A percentile compares a stretch with the other conserved stretches of the same genome.
Evolutionary conservation across 1,140 invertebrate genomes (phyloP).

Genomic region (Nymphalis io): DNA sequence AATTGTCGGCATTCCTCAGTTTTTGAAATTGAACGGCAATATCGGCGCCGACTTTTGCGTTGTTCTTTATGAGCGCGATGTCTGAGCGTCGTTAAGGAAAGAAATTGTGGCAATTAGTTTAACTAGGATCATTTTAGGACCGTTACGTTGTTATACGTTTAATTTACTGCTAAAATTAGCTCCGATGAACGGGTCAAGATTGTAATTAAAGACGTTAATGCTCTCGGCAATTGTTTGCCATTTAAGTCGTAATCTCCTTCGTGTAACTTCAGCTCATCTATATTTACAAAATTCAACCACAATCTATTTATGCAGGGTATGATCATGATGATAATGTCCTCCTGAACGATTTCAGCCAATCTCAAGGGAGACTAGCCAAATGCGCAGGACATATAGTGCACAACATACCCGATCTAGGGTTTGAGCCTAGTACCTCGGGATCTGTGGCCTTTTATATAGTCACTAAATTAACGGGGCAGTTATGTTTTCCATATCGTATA

Average conservation of each 20-base stretch:
- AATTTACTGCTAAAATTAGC: conserved; percentile 53
- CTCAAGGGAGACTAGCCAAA: too few species aligned
- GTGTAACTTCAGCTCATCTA: not conserved
- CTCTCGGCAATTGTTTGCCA: conserved; percentile 10
- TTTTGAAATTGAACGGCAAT: conserved; percentile 87
- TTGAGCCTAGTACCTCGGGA: too few species aligned
- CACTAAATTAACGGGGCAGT: too few species aligned
- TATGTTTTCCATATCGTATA: too few species aligned
- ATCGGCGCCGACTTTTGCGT: conserved; percentile 91
- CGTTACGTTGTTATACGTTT: conserved; percentile 47
- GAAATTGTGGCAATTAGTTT: conserved; percentile 63
- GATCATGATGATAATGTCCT: too few species aligned
- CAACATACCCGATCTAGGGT: too few species aligned
- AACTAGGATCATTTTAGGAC: conserved; percentile 55
- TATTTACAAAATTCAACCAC: not conserved
- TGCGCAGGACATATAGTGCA: too few species aligned
- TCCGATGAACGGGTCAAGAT: conserved; percentile 37
- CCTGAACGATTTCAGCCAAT: too few species aligned
- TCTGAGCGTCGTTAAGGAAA: conserved; percentile 82
- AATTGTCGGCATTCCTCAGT: conserved; percentile 62
- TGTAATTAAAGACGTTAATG: conserved; percentile 36
- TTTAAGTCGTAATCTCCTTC: conserved; percentile 3
- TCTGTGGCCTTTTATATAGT: too few species aligned
- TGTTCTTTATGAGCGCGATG: conserved; percentile 95
- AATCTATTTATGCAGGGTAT: too few species aligned